Percentiles rank a stretch among this genome's conserved stretches.
Conservation (phyloP, 2,888 invertebrate genomes). For the Balanococcus diminutus region DNA sequence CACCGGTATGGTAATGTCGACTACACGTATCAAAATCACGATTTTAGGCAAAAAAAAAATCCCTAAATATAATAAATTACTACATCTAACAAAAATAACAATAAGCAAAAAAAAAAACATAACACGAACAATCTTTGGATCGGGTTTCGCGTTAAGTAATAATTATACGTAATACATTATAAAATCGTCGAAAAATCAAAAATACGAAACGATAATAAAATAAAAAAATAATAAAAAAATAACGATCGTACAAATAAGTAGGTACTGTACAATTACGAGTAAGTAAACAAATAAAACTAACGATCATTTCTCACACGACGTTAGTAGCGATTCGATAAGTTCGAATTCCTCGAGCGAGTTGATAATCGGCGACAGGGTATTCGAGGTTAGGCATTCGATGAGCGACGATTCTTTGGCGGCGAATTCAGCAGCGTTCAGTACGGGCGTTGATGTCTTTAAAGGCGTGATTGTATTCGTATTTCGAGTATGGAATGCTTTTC, state of each 20-base stretch:
- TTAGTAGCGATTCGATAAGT: conserved; percentile 41
- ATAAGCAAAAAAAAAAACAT: background rate
- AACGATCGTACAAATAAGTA: background rate
- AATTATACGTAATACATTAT: background rate
- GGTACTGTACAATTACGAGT: background rate
- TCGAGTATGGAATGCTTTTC: background rate
- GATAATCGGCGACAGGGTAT: background rate
- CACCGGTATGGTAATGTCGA: too few species aligned
- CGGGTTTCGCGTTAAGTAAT: background rate
- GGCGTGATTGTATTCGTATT: background rate
- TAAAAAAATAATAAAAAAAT: background rate
- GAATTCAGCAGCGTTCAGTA: background rate
- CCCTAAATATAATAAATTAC: background rate
- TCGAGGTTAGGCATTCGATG: background rate
- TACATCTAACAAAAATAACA: background rate
- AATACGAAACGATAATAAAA: background rate
- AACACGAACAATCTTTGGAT: background rate
- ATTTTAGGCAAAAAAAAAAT: background rate
- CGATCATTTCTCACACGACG: background rate
- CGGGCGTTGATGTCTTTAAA: conserved; percentile 35
- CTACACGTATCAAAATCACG: background rate
- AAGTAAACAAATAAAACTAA: background rate
- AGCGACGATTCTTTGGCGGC: background rate
- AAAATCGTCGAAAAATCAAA: background rate
- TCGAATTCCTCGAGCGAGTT: conserved; percentile 53